Evolutionary conservation across 2,888 invertebrate species (phyloP), one percentile per base, ranked within the genome.

Genomic region (Leptopilina syphax): DNA sequence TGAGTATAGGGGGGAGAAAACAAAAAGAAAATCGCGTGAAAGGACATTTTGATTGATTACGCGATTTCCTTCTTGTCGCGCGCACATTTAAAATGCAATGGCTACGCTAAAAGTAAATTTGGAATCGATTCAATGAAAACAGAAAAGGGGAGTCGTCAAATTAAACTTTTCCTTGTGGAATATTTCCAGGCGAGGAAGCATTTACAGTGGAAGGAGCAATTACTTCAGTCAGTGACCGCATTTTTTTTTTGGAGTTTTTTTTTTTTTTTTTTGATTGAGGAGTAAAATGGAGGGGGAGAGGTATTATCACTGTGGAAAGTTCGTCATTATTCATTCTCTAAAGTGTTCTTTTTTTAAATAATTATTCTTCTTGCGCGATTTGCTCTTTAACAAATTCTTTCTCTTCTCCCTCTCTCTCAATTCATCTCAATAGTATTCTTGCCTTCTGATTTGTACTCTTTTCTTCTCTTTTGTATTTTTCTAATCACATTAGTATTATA

Each of bases 321-420:
- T 34, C 73, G 73, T 73, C 73, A 73, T 57, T 73, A 73, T 73
- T 73, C 73, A 73, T 54, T 54, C 73, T 50, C 73, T 50, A 54
- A 27, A 50, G 70, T 34, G 57, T 44, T 34, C 57, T 73, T 73
- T 57, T 57, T 73, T 73, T 3, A 34, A 34, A 73, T 73, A 57
- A 34, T 57, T 47, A 68, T 68, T 68, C 67, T 67, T 8, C 66
- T 44, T 66, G n/a, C 67, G 44, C 50, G 70, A 12, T 50, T 50
- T 50, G 50, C 57, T 57, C 3, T 27, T 10, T 34, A n/a, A 10
- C 47, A 60, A 63, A 2, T 24, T 24, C 6, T 44, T 44, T 5
- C 13, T 60, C 1, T 7, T 60, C n/a, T 18, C n/a, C 4, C 34
- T 34, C 34, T 34, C 34, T 3, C 34, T 34, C 34, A 3, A 3